Base-by-base conservation (phyloP, 2,113 vertebrate species). In the Symphodus melops region DNA sequence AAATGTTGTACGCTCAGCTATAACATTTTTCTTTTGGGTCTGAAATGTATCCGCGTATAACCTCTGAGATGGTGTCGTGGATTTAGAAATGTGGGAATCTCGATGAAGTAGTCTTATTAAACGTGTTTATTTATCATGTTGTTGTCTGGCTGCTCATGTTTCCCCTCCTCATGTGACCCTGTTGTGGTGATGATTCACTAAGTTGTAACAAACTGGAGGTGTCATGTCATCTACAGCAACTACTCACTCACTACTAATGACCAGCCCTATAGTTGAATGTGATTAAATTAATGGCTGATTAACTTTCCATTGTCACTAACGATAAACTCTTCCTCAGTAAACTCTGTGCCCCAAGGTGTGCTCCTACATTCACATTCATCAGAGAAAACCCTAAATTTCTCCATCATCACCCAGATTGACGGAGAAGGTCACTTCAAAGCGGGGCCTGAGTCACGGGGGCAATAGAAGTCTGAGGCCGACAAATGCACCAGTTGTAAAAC, bases 401-500 rank as follows among this genome's bases (percentile, higher is more conserved):
- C 64, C 53, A 81, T 82, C 81, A 83, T 82, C 81, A 83, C 83
- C 87, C 72, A 65, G 58, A 69, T 56, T 23, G 60, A 83, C 52
- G 28, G 68, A 81, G 83, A 81, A 72, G 81, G 84, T 86, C 82
- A 93, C 89, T 91, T 92, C 92, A 94, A 94, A 93, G 93, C 75
- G 51, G 64, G 12, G 68, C 54, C 55, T 6, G 54, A 86, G 86
- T 86, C 71, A 81, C 61, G 64, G 87, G 90, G 90, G 84, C 91
- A 93, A 90, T 89, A 89, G 92, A 91, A 82, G 68, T 78, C 77
- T 48, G 87, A 88, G 89, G 76, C 85, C 44, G 83, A 94, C 93
- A 94, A 94, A 94, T 94, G 94, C 85, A 82, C 75, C 61, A 85
- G 94, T 87, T 94, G 92, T 94, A 94, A 94, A 94, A 94, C 91